Evolutionary conservation across 2,888 invertebrate species (phyloP), one percentile per base, ranked within the genome.

Genomic region (Mactromeris polynyma): DNA sequence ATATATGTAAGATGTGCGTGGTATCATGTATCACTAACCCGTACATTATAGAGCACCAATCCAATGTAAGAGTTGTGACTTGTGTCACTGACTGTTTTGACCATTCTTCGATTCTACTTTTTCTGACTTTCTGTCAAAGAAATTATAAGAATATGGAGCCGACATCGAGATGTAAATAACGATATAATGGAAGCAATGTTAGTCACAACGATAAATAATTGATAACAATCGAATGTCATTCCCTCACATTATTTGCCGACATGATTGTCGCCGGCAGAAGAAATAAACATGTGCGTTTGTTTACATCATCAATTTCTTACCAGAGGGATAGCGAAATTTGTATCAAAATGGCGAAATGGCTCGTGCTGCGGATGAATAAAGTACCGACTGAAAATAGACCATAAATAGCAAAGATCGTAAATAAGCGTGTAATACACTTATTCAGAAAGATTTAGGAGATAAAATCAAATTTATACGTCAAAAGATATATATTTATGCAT

Each of bases 251-350:
- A 33, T 42, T 69, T 26, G 42, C 19, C 21, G 11, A 69, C 80
- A 19, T 21, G 26, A n/a, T 81, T 81, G 31, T 36, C 73, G 40
- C 46, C 73, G 73, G 77, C 21, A 36, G 31, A 17, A 26, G 6
- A 82, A 26, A 31, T 77, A 36, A 19, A 83, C 83, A 95, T 93
- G 94, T 93, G 93, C 88, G 89, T 92, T 93, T 94, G 94, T 94
- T 95, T 93, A 93, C 93, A 89, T 89, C 94, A 89, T 88, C 94
- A 94, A 93, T 94, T 89, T 83, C 83, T 86, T 92, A 87, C 92
- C 94, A 94, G 94, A 94, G 94, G 94, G 93, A 85, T 90, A 82
- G 31, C 40, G 51, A 54, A 81, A 90, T 90, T 90, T 82, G 86
- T 88, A 54, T 38, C 87, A 93, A 92, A 92, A 94, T 94, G 94